These are phyloP conservation scores for Eclectus roratus DNA, from an alignment of 2,113 vertebrate genomes.

Conservation along the genomic window DNA sequence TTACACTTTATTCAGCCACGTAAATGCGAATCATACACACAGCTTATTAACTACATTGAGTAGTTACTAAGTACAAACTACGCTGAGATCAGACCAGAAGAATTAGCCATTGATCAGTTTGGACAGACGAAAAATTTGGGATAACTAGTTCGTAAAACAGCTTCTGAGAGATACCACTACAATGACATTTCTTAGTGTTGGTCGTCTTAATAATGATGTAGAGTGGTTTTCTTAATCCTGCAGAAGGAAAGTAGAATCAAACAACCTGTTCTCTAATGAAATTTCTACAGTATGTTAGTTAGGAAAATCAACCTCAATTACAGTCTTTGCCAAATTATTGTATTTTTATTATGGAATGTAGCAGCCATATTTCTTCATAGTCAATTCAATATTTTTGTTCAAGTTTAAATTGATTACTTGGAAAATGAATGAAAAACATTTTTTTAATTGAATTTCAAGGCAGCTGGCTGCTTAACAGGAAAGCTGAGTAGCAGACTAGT, in stretches of 20 bases:
- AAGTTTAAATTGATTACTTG: constrained; percentile 52
- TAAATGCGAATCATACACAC: not conserved
- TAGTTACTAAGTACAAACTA: no score
- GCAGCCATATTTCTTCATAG: not conserved
- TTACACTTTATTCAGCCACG: not conserved
- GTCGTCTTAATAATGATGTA: not conserved
- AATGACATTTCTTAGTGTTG: not conserved
- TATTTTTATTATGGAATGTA: constrained; percentile 15
- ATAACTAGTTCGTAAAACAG: not conserved
- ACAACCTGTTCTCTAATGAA: not conserved
- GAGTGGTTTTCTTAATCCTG: not conserved
- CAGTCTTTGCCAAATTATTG: not conserved
- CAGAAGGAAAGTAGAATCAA: not conserved
- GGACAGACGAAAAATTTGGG: not conserved
- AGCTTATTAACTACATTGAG: not conserved
- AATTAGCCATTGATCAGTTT: not conserved
- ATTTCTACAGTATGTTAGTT: not conserved
- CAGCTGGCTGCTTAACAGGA: constrained; percentile 49
- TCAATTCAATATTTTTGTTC: constrained; percentile 58
- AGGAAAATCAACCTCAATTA: not conserved
- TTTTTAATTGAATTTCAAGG: constrained; percentile 43
- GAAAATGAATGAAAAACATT: constrained; percentile 45
- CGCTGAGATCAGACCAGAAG: not conserved
- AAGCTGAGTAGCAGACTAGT: constrained; percentile 55
- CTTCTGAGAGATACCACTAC: not conserved